phyloP scores from a whole-genome alignment of 2,888 invertebrate species.

The Scaptomyza tumidula region DNA sequence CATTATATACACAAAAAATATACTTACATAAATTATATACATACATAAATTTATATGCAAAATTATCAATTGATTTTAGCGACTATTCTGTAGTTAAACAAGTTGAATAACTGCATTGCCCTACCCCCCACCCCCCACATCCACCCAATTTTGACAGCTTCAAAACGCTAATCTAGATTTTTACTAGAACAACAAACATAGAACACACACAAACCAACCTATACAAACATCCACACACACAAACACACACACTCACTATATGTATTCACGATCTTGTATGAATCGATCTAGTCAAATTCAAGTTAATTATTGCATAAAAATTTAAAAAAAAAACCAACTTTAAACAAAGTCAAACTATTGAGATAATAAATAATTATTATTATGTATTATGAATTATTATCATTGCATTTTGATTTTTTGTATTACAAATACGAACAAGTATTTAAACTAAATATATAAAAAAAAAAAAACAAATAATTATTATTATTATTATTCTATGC shows the following conservation, averaged over 20 bases:
- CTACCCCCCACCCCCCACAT: slow-evolving; percentile 24
- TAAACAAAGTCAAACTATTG: slow-evolving; percentile 73
- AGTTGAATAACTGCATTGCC: slow-evolving; percentile 37
- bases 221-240: too few relatives aligned
- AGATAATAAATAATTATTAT: slow-evolving; percentile 65
- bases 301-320: slow-evolving; percentile 81
- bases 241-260: slow-evolving; percentile 50
- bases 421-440: slow-evolving; percentile 79
- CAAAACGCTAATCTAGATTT: slow-evolving; percentile 73
- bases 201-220: too few relatives aligned
- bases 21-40: slow-evolving; percentile 42
- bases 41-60: slow-evolving; percentile 63
- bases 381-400: slow-evolving; percentile 67
- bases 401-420: slow-evolving; percentile 71
- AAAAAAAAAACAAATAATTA: slow-evolving; percentile 50
- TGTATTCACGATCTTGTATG: slow-evolving; percentile 74
- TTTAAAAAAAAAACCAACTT: slow-evolving; percentile 36
- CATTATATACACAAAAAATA: slow-evolving; percentile 43
- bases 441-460: slow-evolving; percentile 69
- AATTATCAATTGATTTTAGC: slow-evolving; percentile 74
- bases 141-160: slow-evolving; percentile 58
- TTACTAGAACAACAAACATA: slow-evolving; percentile 59
- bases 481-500: slow-evolving; percentile 73
- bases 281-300: slow-evolving; percentile 84
- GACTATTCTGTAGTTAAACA: slow-evolving; percentile 60